Percentiles rank a stretch among this genome's conserved stretches.
Evolutionary conservation across 2,113 vertebrate genomes (phyloP).

Genomic region (Psophia crepitans): DNA sequence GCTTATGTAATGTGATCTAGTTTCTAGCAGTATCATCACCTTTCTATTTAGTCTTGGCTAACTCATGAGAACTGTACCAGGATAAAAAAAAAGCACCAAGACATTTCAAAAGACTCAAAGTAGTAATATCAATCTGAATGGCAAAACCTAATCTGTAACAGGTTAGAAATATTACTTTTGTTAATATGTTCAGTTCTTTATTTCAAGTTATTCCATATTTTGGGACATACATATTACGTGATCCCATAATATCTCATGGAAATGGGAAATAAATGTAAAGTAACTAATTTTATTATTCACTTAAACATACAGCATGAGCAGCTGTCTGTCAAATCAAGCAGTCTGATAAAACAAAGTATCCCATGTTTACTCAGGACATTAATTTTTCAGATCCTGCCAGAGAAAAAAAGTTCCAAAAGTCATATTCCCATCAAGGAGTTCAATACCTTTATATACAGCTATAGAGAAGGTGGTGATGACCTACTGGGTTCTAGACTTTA

Average conservation of each 20-base stretch:
- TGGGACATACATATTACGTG: background rate
- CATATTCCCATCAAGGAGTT: background rate
- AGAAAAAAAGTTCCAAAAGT: background rate
- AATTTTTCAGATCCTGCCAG: background rate
- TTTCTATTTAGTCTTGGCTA: background rate
- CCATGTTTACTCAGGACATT: background rate
- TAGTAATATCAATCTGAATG: background rate
- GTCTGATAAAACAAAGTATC: background rate
- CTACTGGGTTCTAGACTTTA: background rate
- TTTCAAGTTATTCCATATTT: background rate
- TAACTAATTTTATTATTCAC: background rate
- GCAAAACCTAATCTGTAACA: background rate
- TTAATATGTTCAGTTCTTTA: background rate
- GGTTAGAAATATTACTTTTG: background rate
- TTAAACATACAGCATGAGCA: background rate
- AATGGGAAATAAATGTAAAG: background rate
- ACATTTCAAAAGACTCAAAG: background rate
- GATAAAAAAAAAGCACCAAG: background rate
- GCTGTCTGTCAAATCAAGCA: background rate
- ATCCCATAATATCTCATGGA: background rate
- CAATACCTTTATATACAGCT: background rate
- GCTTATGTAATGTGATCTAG: background rate
- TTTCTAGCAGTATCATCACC: background rate
- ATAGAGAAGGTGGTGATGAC: background rate
- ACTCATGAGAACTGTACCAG: background rate